Evolutionary conservation across 2,888 invertebrate species (phyloP).

Genomic region (Agrypnus murinus): DNA sequence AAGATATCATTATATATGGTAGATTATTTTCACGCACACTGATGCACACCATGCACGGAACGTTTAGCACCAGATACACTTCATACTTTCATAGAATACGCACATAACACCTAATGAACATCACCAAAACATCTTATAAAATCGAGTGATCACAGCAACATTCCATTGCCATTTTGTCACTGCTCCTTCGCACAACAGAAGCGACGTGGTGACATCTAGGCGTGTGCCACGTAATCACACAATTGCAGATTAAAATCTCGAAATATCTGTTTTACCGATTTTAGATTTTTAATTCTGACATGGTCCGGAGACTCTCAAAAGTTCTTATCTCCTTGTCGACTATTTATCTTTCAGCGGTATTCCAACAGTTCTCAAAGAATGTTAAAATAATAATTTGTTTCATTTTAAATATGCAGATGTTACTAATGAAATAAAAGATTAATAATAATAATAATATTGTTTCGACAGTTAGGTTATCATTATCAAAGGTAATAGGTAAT

Average conservation of each 20-base stretch:
- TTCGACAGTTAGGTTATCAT: no score
- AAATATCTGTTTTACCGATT: slow-evolving; percentile 44
- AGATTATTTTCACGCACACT: slow-evolving; percentile 33
- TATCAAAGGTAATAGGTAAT: no score
- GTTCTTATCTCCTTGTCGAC: no score
- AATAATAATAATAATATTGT: no score
- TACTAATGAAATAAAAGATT: no score
- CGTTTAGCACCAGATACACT: slow-evolving; percentile 59
- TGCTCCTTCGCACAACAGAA: slow-evolving; percentile 58
- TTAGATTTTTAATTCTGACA: slow-evolving; percentile 15
- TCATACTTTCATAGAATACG: slow-evolving; percentile 63
- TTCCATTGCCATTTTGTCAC: slow-evolving; percentile 73
- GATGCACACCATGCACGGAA: slow-evolving; percentile 22
- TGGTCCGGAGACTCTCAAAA: slow-evolving; percentile 15
- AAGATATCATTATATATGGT: slow-evolving; percentile 56
- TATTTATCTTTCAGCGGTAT: no score
- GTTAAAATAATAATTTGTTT: no score
- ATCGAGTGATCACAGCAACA: slow-evolving; percentile 59
- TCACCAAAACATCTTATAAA: slow-evolving; percentile 64
- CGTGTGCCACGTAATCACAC: slow-evolving; percentile 8
- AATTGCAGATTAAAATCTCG: neutral
- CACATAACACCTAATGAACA: slow-evolving; percentile 58
- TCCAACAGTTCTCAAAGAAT: no score
- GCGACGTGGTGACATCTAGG: slow-evolving; percentile 57
- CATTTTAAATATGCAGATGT: no score